Conservation (phyloP, 2,797 vertebrate genomes). For the Acestrorhynchus altus region DNA sequence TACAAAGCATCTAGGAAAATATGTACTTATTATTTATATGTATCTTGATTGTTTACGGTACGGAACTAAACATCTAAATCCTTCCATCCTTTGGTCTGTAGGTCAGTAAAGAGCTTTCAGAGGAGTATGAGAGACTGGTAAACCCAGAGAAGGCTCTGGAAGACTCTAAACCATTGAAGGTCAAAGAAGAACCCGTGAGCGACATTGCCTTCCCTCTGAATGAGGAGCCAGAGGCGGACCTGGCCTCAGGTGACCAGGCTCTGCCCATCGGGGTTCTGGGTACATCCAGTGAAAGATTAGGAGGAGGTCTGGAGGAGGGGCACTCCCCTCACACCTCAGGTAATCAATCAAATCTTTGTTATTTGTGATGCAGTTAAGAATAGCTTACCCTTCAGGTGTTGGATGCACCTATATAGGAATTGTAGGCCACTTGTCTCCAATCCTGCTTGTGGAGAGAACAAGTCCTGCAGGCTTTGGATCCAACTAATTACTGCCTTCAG, state of each 20-base stretch:
- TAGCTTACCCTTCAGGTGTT: background rate
- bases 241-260: slow-evolving; percentile 91
- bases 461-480: too few species aligned
- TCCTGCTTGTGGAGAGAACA: too few species aligned
- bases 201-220: slow-evolving; percentile 93
- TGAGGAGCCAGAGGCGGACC: slow-evolving; percentile 91
- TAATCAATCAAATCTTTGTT: slow-evolving; percentile 57
- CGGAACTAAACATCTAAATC: background rate
- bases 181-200: slow-evolving; percentile 94
- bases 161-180: slow-evolving; percentile 90
- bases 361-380: background rate
- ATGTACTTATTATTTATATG: too few species aligned
- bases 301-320: slow-evolving; percentile 88
- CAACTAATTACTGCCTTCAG: too few species aligned
- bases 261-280: slow-evolving; percentile 92
- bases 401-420: too few species aligned
- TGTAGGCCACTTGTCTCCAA: too few species aligned
- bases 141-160: slow-evolving; percentile 95
- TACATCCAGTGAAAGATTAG: slow-evolving; percentile 86
- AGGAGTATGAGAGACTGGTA: slow-evolving; percentile 94
- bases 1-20: too few species aligned
- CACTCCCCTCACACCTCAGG: slow-evolving; percentile 92
- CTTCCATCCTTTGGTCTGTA: slow-evolving; percentile 56
- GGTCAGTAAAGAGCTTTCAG: slow-evolving; percentile 95
- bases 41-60: too few species aligned